A percentile compares a stretch with the other conserved stretches of the same genome.
These are phyloP conservation scores for Bombyx huttoni DNA, from an alignment of 2,888 invertebrate genomes.

Conservation along the genomic window DNA sequence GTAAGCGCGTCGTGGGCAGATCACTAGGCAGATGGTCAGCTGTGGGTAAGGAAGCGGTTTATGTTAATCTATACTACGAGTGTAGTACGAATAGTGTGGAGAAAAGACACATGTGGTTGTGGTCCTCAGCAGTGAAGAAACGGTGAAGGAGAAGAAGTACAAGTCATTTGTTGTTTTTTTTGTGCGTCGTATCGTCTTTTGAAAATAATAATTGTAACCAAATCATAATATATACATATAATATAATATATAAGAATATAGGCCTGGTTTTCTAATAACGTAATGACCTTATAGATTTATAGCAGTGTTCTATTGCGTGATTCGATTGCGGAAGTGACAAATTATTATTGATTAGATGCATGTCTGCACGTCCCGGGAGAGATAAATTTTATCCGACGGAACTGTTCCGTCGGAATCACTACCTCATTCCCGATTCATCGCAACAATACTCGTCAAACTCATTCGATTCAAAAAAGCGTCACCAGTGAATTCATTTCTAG, in stretches of 20 bases:
- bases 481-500: slow-evolving; percentile 21
- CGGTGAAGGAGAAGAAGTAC: no score
- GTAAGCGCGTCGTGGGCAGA: no score
- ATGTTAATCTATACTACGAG: no score
- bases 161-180: neutral
- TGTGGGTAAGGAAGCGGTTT: no score
- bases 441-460: slow-evolving; percentile 44
- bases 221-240: neutral
- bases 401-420: slow-evolving; percentile 44
- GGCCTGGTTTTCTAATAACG: neutral
- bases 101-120: no score
- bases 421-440: slow-evolving; percentile 40
- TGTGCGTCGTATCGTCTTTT: neutral
- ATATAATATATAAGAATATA: neutral
- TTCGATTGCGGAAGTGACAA: slow-evolving; percentile 65
- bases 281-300: slow-evolving; percentile 39
- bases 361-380: slow-evolving; percentile 45
- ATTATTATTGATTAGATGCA: slow-evolving; percentile 66
- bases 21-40: no score
- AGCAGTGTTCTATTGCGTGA: slow-evolving; percentile 35
- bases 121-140: no score
- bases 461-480: slow-evolving; percentile 38
- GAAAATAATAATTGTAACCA: no score
- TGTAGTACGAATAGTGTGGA: no score
- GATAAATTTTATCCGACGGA: slow-evolving; percentile 56